These are phyloP conservation scores for Syrphus vitripennis DNA, from an alignment of 2,888 invertebrate genomes.

Conservation along the genomic window DNA sequence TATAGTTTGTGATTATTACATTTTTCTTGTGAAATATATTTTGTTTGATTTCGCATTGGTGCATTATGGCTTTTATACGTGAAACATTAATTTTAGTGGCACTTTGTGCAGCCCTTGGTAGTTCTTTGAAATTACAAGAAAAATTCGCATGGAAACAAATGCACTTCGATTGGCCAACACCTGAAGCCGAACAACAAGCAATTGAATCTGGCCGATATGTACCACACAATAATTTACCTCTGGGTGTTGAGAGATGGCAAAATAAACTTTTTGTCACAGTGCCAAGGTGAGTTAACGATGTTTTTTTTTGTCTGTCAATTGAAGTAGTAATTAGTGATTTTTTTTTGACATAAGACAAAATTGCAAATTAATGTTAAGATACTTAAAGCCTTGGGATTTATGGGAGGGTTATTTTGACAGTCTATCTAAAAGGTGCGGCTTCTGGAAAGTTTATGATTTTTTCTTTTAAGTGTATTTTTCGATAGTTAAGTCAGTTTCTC, in stretches of 20 bases:
- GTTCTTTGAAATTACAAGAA: slow-evolving; percentile 83
- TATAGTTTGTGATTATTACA: neutral
- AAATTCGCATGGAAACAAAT: slow-evolving; percentile 88
- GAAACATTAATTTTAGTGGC: slow-evolving; percentile 23
- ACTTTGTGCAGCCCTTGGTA: slow-evolving; percentile 18
- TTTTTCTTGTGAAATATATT: neutral
- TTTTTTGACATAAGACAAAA: neutral
- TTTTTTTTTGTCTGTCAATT: neutral
- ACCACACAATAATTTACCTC: slow-evolving; percentile 86
- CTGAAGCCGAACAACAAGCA: slow-evolving; percentile 84
- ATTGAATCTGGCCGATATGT: slow-evolving; percentile 84
- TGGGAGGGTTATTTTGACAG: neutral
- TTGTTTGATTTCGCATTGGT: neutral
- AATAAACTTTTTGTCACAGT: slow-evolving; percentile 87
- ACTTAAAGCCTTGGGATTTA: neutral
- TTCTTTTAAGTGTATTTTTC: neutral
- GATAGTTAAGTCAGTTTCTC: neutral
- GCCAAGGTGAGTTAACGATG: slow-evolving; percentile 83
- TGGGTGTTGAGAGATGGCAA: slow-evolving; percentile 88
- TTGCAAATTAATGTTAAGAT: neutral
- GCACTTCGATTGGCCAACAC: slow-evolving; percentile 86
- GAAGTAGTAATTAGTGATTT: neutral
- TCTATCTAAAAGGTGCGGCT: neutral
- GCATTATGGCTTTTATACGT: slow-evolving; percentile 33
- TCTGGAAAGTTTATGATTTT: neutral